phyloP scores from a whole-genome alignment of 2,888 invertebrate genomes.

The Machimus atricapillus region DNA sequence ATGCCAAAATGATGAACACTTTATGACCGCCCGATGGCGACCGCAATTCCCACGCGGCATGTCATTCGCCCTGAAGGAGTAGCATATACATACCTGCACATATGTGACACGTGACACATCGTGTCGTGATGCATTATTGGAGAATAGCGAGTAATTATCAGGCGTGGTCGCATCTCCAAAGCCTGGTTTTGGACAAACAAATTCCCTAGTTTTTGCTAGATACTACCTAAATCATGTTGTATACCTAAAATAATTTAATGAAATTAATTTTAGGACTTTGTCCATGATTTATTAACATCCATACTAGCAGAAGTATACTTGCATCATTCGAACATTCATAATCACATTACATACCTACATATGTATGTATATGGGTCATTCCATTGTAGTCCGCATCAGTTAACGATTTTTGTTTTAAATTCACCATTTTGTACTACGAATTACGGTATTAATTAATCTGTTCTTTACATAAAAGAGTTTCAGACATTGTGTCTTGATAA shows the following conservation, averaged over 20 bases:
- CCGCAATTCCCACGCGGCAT: background rate
- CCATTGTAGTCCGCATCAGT: too few relatives aligned
- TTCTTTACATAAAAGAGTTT: too few relatives aligned
- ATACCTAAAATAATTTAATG: background rate
- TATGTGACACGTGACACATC: background rate
- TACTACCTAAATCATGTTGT: too few relatives aligned
- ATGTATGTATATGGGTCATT: too few relatives aligned
- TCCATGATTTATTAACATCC: background rate
- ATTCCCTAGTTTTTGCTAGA: background rate
- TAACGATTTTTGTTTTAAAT: too few relatives aligned
- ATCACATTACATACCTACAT: too few relatives aligned
- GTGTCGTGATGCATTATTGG: background rate
- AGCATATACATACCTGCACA: background rate
- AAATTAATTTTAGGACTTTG: background rate
- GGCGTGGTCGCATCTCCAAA: background rate
- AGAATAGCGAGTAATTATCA: background rate
- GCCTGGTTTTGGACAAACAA: background rate
- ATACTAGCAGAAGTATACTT: too few relatives aligned
- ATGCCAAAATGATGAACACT: background rate
- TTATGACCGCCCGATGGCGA: background rate
- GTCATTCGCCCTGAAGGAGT: background rate
- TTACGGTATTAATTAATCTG: too few relatives aligned
- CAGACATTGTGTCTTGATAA: too few relatives aligned
- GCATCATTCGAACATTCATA: too few relatives aligned
- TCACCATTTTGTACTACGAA: too few relatives aligned